Evolutionary conservation across 1,140 invertebrate species (phyloP), one percentile per base, ranked within the genome.

Genomic region (Gryllus bimaculatus): DNA sequence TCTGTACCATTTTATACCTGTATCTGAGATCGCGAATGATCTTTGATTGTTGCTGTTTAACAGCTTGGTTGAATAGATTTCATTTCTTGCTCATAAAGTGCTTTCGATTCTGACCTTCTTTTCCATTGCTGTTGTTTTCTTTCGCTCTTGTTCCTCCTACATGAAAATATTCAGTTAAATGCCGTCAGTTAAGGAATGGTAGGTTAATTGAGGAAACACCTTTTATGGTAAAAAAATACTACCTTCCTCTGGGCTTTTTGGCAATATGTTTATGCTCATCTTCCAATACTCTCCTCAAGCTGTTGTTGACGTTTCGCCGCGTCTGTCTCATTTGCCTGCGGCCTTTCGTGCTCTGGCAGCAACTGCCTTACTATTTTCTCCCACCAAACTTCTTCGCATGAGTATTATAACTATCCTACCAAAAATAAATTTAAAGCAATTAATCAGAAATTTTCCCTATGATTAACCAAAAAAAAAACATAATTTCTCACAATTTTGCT

Each of bases 221-320:
- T 73, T 73, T 73, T 20, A 1, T 3, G 15, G 1, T 73, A 73
- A 18, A 39, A 39, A 39, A 77, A 77, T 66, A 78, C 26, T 85
- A 93, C 95, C 88, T 97, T 96, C 87, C 93, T 91, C 84, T 96
- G 94, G 84, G 93, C 86, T 99, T 99, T 84, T 94, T 95, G 20
- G 90, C 87, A 15, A 94, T 82, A 84, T 94, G 92, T 84, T 98
- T 98, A 84, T 99, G 95, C 85, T 98, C 93, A 86, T 99, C 98
- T 91, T 87, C 98, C 98, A 99, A 66, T 92, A 91, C 79, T 90
- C 93, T 98, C 95, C 87, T 98, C 96, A 78, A 91, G 86, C 83
- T 91, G 91, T 84, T 94, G 90, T 83, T 93, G 88, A 83, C 92
- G 90, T 82, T 89, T 90, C 47, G 90, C 86, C 77, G 88, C 89